Base-by-base conservation (phyloP, 64 coral and sea anemone genomes). In the Acropora tenuis region DNA sequence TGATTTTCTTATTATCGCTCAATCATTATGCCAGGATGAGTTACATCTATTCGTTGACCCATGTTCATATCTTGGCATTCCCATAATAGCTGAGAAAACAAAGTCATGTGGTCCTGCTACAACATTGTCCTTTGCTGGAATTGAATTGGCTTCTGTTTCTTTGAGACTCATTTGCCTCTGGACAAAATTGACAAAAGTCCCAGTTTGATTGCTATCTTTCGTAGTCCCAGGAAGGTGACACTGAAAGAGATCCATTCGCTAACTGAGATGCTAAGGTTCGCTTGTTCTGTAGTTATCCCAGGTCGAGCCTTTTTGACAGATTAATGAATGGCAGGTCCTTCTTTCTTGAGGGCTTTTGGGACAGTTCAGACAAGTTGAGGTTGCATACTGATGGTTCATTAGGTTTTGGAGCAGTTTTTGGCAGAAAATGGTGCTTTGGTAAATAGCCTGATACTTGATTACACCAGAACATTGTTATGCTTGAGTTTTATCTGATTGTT, bases 1-100 rank as follows among this genome's bases (percentile, higher is more conserved):
- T 76, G 86, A 88, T 76, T 88, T 88, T 88, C 68, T 76, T 1
- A 74, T 88, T 2, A 50, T 88, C 18, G 66, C 79, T 19, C 15
- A 3, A 8, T 16, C 48, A 48, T 81, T 50, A 50, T 81, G 79
- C 18, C 44, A 3, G 30, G 30, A 30, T 30, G 30, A 30, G 30
- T 30, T 30, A 30, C 30, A 30, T 30, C 30, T 30, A 30, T 30
- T 30, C 30, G 30, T 30, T 30, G 30, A 30, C 30, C 30, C 30
- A 30, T 30, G 30, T 30, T 30, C 30, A 0, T 30, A 30, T 30
- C 30, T 30, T 30, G 30, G 30, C 30, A 30, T 30, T 30, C 30
- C 30, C 30, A 30, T 30, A 30, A 30, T 30, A 30, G 30, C 30
- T 30, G 30, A 30, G 30, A 30, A 30, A 30, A 30, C 30, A n/a